A percentile compares a stretch with the other conserved stretches of the same genome.
phyloP scores from a whole-genome alignment of 2,888 invertebrate species.

The Azorinus chamasolen region DNA sequence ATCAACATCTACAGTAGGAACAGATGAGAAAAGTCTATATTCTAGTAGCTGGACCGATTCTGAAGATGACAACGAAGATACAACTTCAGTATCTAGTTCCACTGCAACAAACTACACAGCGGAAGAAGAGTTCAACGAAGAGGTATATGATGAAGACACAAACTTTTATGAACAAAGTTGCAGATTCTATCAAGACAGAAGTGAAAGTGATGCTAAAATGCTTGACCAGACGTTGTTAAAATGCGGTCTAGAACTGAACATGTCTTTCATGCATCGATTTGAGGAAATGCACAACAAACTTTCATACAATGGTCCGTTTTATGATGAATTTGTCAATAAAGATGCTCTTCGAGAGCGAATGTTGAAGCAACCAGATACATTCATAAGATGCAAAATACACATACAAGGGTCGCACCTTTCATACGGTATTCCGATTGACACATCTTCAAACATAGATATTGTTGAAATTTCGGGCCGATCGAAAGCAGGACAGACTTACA shows the following conservation, averaged over 20 bases:
- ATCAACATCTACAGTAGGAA: too few species aligned
- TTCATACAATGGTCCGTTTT: conserved; percentile 20
- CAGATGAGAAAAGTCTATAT: too few species aligned
- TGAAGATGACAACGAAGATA: conserved; percentile 2
- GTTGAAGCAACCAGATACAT: conserved; percentile 21
- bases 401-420: conserved; percentile 63
- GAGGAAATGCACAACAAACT: conserved; percentile 7
- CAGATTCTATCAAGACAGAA: conserved; percentile 11
- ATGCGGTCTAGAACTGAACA: conserved; percentile 15
- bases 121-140: background rate
- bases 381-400: conserved; percentile 54
- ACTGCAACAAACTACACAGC: too few species aligned
- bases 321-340: conserved; percentile 5
- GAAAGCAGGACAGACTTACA: conserved; percentile 66
- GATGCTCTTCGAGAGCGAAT: conserved; percentile 11
- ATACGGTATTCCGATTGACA: conserved; percentile 53
- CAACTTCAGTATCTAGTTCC: background rate
- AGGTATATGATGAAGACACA: background rate
- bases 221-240: conserved; percentile 23
- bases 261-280: conserved; percentile 27
- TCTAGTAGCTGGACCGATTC: background rate
- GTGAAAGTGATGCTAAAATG: background rate
- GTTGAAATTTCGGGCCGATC: conserved; percentile 66
- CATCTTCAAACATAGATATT: conserved; percentile 18
- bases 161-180: conserved; percentile 56